phyloP scores from a whole-genome alignment of 1,140 invertebrate species.

The Luehdorfia chinensis region DNA sequence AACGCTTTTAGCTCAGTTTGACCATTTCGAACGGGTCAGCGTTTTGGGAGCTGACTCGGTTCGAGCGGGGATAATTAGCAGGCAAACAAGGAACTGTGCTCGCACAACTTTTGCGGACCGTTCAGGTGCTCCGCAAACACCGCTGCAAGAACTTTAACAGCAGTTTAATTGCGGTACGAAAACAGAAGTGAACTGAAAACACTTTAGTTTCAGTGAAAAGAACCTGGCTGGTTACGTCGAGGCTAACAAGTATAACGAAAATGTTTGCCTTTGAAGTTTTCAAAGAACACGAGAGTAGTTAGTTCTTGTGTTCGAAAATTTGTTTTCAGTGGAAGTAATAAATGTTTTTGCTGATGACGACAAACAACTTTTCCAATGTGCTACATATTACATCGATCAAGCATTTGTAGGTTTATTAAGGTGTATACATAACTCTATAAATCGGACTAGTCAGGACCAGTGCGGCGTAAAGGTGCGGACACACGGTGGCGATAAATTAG shows the following conservation, averaged over 20 bases:
- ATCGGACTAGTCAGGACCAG: conserved; percentile 36
- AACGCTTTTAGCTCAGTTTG: conserved; percentile 61
- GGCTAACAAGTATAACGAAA: conserved; percentile 51
- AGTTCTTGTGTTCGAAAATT: conserved; percentile 2
- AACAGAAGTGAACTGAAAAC: conserved; percentile 71
- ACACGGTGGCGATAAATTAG: conserved; percentile 38
- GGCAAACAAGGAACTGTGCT: conserved; percentile 69
- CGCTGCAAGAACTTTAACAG: conserved; percentile 73
- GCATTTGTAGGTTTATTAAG: conserved; percentile 16
- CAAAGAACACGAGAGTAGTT: conserved; percentile 27
- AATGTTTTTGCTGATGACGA: background rate
- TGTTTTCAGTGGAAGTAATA: conserved; percentile 5
- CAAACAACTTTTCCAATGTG: conserved; percentile 4
- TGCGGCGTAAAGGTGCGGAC: conserved; percentile 40
- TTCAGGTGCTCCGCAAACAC: conserved; percentile 73
- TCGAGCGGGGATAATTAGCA: conserved; percentile 72
- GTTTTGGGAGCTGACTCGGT: conserved; percentile 56
- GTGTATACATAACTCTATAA: conserved; percentile 33
- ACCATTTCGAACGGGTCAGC: conserved; percentile 66
- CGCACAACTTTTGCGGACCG: conserved; percentile 61
- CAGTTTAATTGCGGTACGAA: conserved; percentile 74
- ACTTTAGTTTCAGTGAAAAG: conserved; percentile 68
- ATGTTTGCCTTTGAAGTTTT: conserved; percentile 44
- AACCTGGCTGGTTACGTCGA: conserved; percentile 59
- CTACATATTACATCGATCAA: conserved; percentile 1